Conservation (phyloP, 2,888 invertebrate species). For the Oithona nana region DNA sequence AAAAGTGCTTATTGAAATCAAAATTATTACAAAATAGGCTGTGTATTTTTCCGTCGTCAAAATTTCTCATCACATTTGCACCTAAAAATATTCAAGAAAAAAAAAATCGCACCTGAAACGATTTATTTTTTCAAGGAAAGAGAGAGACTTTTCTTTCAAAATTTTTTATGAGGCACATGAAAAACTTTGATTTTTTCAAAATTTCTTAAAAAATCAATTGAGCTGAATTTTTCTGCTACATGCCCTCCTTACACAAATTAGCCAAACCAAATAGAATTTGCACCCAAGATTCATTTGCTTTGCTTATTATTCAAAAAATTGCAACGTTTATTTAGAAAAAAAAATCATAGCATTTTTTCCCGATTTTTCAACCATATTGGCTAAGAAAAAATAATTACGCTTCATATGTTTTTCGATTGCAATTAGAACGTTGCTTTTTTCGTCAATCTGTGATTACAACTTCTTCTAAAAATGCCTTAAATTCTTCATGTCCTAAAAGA, state of each 20-base stretch:
- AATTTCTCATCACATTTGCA: too few species aligned
- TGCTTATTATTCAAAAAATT: not conserved
- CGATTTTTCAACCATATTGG: not conserved
- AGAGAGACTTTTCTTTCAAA: too few species aligned
- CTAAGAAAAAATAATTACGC: not conserved
- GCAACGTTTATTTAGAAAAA: not conserved
- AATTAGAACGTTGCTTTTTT: not conserved
- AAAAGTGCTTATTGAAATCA: not conserved
- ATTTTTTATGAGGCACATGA: too few species aligned
- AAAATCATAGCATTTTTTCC: not conserved
- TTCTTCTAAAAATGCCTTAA: not conserved
- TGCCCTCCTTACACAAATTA: too few species aligned
- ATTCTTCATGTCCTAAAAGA: not conserved
- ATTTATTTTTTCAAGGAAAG: too few species aligned
- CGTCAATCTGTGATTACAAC: not conserved
- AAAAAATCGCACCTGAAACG: too few species aligned
- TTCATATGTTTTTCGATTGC: not conserved
- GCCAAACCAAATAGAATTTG: too few species aligned
- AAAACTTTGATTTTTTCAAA: too few species aligned
- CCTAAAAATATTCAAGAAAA: too few species aligned
- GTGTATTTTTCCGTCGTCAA: not conserved
- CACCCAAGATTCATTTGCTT: too few species aligned
- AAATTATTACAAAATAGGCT: not conserved
- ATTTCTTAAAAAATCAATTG: too few species aligned
- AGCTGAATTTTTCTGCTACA: too few species aligned